Conservation (phyloP, 1,140 invertebrate species). For the Mercenaria mercenaria region DNA sequence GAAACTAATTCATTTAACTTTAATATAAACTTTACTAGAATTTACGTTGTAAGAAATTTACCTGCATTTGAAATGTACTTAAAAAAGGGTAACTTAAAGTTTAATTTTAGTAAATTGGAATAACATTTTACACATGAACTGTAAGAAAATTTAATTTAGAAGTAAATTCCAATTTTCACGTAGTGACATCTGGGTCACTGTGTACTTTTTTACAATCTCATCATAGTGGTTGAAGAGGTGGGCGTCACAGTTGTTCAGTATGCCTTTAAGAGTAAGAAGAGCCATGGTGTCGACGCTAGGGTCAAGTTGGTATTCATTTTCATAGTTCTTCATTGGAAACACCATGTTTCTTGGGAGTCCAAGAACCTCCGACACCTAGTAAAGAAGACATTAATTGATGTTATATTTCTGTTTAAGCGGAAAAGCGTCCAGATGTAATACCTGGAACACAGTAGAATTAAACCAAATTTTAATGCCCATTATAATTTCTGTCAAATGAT, state of each 20-base stretch:
- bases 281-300: conserved; percentile 35
- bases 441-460: conserved; percentile 10
- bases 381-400: neutral
- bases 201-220: neutral
- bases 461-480: too few relatives aligned
- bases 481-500: too few relatives aligned
- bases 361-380: conserved; percentile 27
- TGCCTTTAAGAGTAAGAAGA: conserved; percentile 31
- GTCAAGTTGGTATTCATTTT: conserved; percentile 47
- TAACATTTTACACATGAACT: too few relatives aligned
- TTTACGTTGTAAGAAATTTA: too few relatives aligned
- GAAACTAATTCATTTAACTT: too few relatives aligned
- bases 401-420: too few relatives aligned
- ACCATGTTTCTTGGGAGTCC: conserved; percentile 45
- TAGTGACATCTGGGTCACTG: neutral
- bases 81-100: too few relatives aligned
- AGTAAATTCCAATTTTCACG: too few relatives aligned
- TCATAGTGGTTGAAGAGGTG: conserved; percentile 16
- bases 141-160: too few relatives aligned
- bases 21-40: too few relatives aligned
- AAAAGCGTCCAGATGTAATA: conserved; percentile 1
- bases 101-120: too few relatives aligned
- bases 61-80: too few relatives aligned
- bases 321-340: conserved; percentile 65
- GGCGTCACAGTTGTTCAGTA: conserved; percentile 30